Evolutionary conservation across 2,113 vertebrate species (phyloP), one percentile per base, ranked within the genome.

Genomic region (Malurus cyaneus): DNA sequence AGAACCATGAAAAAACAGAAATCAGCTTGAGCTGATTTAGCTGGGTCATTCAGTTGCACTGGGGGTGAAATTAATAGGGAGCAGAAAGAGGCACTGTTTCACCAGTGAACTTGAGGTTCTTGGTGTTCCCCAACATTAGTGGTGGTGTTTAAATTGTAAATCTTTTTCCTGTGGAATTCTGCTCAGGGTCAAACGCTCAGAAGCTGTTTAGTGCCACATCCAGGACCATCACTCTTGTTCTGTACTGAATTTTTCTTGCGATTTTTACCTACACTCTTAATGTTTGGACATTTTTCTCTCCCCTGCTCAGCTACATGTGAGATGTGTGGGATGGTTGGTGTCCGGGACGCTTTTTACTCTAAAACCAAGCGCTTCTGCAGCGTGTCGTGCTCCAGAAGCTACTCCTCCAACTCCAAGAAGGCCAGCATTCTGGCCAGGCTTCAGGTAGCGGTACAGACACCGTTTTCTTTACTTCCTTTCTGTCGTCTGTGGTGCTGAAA

Each of bases 311-410:
- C 99, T 59, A 99, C 99, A 28, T 99, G 99, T 66, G 99, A 99
- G 96, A 99, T 99, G 99, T 99, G 99, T 95, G 99, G 99, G 29
- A 99, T 99, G 99, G 99, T 99, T 90, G 99, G 99, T 62, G 99
- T 99, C 76, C 98, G 99, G 92, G 99, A 99, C 32, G 99, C 99
- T 78, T 99, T 99, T 97, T 99, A 99, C 95, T 99, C 99, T 83
- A 99, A 99, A 98, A 99, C 99, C 24, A 99, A 99, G 96, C 98
- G 99, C 91, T 99, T 99, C 98, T 99, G 99, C 97, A 99, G 99
- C 23, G 99, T 99, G 57, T 99, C 99, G 0, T 99, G 99, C 97
- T 99, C 99, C 76, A 98, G 99, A 97, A 99, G 99, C 96, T 99
- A 99, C 56, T 99, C 99, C 13, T 99, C 99, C 28, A 99, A 99